Evolutionary conservation across 2,113 vertebrate species (phyloP), one percentile per base, ranked within the genome.

Genomic region (Carassius carassius): DNA sequence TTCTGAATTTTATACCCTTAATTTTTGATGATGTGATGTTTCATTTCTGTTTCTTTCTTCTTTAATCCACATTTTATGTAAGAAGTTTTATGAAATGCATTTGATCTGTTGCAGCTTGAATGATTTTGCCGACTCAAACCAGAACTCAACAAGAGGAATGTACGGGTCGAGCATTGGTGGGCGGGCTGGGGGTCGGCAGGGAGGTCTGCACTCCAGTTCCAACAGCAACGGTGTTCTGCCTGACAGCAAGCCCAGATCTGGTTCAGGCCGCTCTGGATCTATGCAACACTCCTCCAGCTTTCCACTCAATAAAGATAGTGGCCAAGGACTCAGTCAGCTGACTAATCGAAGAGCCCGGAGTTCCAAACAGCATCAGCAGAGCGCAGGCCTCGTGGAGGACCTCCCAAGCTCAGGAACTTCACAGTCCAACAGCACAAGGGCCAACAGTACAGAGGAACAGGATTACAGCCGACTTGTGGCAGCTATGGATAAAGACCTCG

Each of bases 401-500:
- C 93, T 93, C 79, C 93, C 94, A 49, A 88, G 89, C 2, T 89
- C 91, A 79, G 88, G 76, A 87, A 88, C 95, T 69, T 92, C 93
- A 21, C 92, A 92, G 87, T 93, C 94, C 90, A 93, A 92, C 86
- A 93, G 6, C 32, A 60, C 29, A 35, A 78, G 93, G 76, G 94
- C 91, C 87, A 93, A 96, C 88, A 96, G 95, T 90, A 92, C 96
- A 0, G 97, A 98, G 58, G 98, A 98, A 60, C 94, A 95, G 0
- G 98, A 98, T 81, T 96, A 96, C 81, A 93, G 93, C n/a, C 96
- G 93, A 90, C 96, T 99, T 75, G 92, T 98, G 90, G 97, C 97
- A 91, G 95, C 96, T 88, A 98, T 99, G 97, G 98, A 99, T 92
- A 98, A 96, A 88, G 98, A 99, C 92, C 95, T 97, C 56, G 97